Conservation (phyloP, 2,888 invertebrate genomes). For the Ellobium chinense region DNA sequence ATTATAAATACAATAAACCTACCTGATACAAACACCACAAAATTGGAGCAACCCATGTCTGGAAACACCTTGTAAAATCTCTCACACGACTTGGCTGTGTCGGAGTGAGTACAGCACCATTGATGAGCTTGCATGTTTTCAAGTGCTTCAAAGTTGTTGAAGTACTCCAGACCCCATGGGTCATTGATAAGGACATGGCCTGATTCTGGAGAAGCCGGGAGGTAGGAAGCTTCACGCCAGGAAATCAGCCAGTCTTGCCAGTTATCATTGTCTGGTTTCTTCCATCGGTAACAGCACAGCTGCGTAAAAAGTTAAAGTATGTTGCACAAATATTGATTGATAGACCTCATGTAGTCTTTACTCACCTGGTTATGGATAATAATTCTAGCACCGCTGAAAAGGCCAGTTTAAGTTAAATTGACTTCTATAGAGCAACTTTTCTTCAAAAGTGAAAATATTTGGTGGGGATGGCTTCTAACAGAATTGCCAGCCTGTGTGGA, state of each 20-base stretch:
- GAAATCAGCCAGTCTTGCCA: conserved; percentile 8
- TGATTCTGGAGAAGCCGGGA: conserved; percentile 7
- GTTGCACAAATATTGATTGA: too few species aligned
- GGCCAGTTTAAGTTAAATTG: too few species aligned
- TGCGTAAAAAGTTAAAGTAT: too few species aligned
- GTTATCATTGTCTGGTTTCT: not conserved
- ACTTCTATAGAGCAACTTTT: too few species aligned
- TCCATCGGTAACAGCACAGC: conserved; percentile 26
- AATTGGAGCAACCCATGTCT: conserved; percentile 29
- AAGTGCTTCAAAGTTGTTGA: conserved; percentile 9
- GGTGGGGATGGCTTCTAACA: too few species aligned
- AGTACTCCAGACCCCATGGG: not conserved
- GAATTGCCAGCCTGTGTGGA: too few species aligned
- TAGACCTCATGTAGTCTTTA: too few species aligned
- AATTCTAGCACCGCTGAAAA: too few species aligned
- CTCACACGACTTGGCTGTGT: not conserved
- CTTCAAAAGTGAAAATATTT: too few species aligned
- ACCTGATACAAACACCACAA: conserved; percentile 31
- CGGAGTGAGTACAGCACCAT: conserved; percentile 6
- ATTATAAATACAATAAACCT: not conserved
- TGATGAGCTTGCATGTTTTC: conserved; percentile 25
- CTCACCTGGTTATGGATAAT: too few species aligned
- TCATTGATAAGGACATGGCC: conserved; percentile 17
- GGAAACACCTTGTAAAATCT: conserved; percentile 25
- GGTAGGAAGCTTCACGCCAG: not conserved